Conservation (phyloP, 2,113 vertebrate genomes). For the Sphaerodactylus townsendi region DNA sequence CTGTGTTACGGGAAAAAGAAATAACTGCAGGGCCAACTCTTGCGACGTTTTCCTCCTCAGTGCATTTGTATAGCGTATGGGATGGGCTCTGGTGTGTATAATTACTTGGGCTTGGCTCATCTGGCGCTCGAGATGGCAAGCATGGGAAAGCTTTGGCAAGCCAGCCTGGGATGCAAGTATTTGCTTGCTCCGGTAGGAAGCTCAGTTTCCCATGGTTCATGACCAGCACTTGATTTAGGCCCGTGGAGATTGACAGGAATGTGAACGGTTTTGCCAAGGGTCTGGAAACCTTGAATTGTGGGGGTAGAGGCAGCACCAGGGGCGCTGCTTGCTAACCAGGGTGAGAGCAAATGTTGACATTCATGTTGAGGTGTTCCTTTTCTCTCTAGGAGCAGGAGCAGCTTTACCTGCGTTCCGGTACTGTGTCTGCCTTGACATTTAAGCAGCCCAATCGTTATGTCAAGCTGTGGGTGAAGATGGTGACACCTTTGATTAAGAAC, state of each 20-base stretch:
- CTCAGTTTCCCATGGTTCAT: no score
- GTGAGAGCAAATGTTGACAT: background rate
- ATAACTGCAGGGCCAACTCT: background rate
- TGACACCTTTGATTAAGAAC: constrained; percentile 95
- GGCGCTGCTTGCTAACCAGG: background rate
- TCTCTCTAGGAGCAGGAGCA: constrained; percentile 86
- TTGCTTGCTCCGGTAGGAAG: background rate
- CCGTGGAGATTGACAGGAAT: background rate
- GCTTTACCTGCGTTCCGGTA: constrained; percentile 82
- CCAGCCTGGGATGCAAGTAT: background rate
- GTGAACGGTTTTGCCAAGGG: background rate
- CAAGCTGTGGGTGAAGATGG: constrained; percentile 95
- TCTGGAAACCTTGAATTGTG: background rate
- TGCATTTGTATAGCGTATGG: constrained; percentile 3
- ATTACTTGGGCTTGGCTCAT: background rate
- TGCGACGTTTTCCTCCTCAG: background rate
- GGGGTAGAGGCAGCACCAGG: background rate
- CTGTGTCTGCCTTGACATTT: constrained; percentile 86
- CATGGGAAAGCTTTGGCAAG: background rate
- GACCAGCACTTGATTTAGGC: background rate
- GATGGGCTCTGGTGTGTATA: background rate
- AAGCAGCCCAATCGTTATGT: constrained; percentile 87
- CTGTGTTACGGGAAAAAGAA: background rate
- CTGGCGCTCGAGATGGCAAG: rapidly evolving
- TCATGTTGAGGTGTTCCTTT: background rate